Conservation (phyloP, 2,888 invertebrate genomes). For the Saturnia japonica region DNA sequence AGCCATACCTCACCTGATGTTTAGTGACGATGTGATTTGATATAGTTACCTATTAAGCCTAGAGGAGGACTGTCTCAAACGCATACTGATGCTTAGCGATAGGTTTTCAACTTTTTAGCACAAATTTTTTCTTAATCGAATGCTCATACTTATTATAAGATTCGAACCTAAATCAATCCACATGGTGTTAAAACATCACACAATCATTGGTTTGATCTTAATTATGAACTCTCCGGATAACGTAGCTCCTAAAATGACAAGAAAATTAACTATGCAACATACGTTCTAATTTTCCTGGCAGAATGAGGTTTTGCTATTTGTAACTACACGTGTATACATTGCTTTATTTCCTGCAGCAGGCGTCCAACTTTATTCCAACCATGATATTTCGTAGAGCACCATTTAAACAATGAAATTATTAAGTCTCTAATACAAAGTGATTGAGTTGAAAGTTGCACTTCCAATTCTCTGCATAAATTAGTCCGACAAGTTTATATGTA, state of each 20-base stretch:
- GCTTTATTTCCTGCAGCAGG: conserved; percentile 51
- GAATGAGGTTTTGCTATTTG: conserved; percentile 26
- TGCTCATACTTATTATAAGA: too few relatives aligned
- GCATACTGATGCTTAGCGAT: too few relatives aligned
- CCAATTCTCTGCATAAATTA: background rate
- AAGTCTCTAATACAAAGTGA: conserved; percentile 19
- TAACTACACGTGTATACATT: conserved; percentile 41
- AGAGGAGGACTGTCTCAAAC: too few relatives aligned
- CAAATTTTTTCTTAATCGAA: too few relatives aligned
- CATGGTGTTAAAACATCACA: too few relatives aligned
- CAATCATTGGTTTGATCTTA: too few relatives aligned
- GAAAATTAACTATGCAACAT: conserved; percentile 12
- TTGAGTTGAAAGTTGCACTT: conserved; percentile 31
- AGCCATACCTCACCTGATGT: too few relatives aligned
- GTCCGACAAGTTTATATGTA: conserved; percentile 34
- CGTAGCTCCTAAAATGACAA: background rate
- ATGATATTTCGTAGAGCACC: conserved; percentile 28
- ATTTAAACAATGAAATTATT: conserved; percentile 26
- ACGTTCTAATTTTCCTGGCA: conserved; percentile 12
- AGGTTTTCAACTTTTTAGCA: too few relatives aligned
- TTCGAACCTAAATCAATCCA: too few relatives aligned
- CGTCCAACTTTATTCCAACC: conserved; percentile 36
- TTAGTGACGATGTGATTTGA: too few relatives aligned
- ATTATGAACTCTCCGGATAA: background rate
- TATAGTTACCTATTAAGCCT: too few relatives aligned